These are phyloP conservation scores for Cistogaster globosa DNA, from an alignment of 2,888 invertebrate genomes.

Conservation along the genomic window DNA sequence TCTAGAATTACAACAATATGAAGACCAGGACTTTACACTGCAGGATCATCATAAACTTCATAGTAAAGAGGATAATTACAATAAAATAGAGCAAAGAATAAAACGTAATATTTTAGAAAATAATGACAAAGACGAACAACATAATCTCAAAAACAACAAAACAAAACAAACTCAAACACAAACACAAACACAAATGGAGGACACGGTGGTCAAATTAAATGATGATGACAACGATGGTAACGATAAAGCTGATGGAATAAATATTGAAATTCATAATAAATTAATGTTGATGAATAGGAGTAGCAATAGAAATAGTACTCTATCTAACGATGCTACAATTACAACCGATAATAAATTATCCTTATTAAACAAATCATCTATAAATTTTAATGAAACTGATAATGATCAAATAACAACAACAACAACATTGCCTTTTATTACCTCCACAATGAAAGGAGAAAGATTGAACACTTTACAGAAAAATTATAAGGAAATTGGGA, in stretches of 20 bases:
- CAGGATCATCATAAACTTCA: constrained; percentile 23
- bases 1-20: constrained; percentile 50
- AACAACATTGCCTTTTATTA: background rate
- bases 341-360: constrained; percentile 45
- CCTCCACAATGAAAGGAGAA: background rate
- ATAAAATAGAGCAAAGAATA: constrained; percentile 13
- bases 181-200: background rate
- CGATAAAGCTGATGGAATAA: constrained; percentile 25
- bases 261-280: constrained; percentile 35
- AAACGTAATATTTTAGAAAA: constrained; percentile 31
- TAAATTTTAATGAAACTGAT: constrained; percentile 32
- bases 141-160: background rate
- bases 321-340: constrained; percentile 24
- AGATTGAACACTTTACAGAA: background rate
- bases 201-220: constrained; percentile 1
- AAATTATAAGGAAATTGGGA: background rate
- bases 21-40: constrained; percentile 32
- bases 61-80: constrained; percentile 13
- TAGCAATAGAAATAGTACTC: background rate
- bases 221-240: background rate
- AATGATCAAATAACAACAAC: constrained; percentile 22
- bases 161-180: constrained; percentile 6
- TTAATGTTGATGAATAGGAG: constrained; percentile 25
- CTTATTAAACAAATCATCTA: constrained; percentile 33
- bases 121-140: constrained; percentile 25